Evolutionary conservation across 2,113 vertebrate species (phyloP).

Genomic region (Podarcis muralis): DNA sequence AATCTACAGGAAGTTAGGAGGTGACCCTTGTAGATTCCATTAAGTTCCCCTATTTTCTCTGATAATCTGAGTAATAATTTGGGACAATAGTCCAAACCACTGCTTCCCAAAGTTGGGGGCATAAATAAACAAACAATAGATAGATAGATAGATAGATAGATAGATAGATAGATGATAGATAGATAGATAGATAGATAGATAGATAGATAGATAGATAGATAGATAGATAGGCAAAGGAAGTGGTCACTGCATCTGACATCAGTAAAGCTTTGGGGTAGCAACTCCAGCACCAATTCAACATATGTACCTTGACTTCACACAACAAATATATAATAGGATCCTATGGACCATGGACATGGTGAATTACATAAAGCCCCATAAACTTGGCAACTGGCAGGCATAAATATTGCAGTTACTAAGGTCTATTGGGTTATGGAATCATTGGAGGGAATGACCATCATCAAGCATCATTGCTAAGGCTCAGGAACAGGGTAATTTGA

Average conservation of each 20-base stretch:
- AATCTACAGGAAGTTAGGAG: too few relatives aligned
- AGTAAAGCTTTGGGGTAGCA: neutral
- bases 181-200: rapidly evolving
- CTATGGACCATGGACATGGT: neutral
- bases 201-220: too few relatives aligned
- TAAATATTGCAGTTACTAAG: neutral
- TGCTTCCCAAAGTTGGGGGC: too few relatives aligned
- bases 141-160: rapidly evolving
- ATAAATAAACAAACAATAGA: too few relatives aligned
- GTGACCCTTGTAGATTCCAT: neutral
- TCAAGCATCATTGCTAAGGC: neutral
- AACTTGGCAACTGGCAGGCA: neutral
- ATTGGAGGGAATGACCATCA: neutral
- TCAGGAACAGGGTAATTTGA: neutral
- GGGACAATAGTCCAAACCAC: too few relatives aligned
- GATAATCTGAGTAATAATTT: too few relatives aligned
- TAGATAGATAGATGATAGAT: too few relatives aligned
- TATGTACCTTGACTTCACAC: neutral
- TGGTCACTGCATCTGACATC: neutral
- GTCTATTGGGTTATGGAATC: neutral
- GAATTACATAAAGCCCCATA: neutral
- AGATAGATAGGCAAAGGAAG: neutral
- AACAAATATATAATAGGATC: neutral
- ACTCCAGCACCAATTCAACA: neutral
- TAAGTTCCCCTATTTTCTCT: too few relatives aligned